Evolutionary conservation across 2,797 vertebrate species (phyloP).

Genomic region (Pogonophryne albipinna): DNA sequence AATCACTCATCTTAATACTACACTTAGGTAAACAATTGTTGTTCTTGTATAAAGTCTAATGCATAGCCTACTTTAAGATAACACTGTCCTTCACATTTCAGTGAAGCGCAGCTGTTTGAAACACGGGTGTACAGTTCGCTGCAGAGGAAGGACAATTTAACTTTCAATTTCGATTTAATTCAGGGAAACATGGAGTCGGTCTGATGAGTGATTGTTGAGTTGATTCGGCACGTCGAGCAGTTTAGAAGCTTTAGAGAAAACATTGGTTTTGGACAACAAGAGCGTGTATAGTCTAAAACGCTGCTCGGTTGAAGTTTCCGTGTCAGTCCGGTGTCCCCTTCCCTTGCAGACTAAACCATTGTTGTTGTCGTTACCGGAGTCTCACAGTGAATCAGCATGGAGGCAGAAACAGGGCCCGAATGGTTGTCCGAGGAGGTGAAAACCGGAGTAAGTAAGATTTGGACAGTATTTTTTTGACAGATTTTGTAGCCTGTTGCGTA

Average conservation of each 20-base stretch:
- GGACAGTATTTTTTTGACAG: accelerated
- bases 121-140: neutral
- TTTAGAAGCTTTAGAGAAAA: accelerated
- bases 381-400: slow-evolving; percentile 53
- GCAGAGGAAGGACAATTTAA: slow-evolving; percentile 18
- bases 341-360: neutral
- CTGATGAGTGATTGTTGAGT: neutral
- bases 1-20: too few relatives aligned
- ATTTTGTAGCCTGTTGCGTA: too few relatives aligned
- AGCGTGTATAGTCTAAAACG: neutral
- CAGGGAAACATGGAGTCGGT: slow-evolving; percentile 41
- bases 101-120: neutral
- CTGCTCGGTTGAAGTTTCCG: neutral
- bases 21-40: too few relatives aligned
- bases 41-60: too few relatives aligned
- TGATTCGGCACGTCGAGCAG: neutral
- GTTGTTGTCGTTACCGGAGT: neutral
- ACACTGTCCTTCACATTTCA: neutral
- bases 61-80: too few relatives aligned
- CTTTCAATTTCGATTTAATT: slow-evolving; percentile 65
- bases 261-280: too few relatives aligned
- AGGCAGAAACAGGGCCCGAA: slow-evolving; percentile 58
- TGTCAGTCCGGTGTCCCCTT: neutral
- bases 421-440: slow-evolving; percentile 81
- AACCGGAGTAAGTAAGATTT: slow-evolving; percentile 75